Base-by-base conservation (phyloP, 2,113 vertebrate species). In the Xiphorhynchus elegans region DNA sequence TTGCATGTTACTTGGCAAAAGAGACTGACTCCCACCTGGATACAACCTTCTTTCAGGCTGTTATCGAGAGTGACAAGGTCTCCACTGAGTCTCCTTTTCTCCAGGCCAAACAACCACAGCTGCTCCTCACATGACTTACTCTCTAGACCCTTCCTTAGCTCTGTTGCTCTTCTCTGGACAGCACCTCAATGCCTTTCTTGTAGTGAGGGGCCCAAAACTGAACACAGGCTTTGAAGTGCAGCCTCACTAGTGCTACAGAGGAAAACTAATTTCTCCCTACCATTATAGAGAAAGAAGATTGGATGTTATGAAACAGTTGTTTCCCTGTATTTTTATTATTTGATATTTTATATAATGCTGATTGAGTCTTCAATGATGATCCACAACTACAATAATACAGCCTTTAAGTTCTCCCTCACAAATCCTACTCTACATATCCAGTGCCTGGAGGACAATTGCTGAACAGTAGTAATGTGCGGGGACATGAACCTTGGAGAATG, bases 21-120 rank as follows among this genome's bases (percentile, higher is more conserved):
- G 13, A 56, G 16, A 11, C 20, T 1, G 3, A 29, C 6, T 17
- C n/a, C 31, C 15, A 40, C 7, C 2, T 3, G 24, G 18, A 18
- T 40, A n/a, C 28, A 79, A 1, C 2, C 13, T 40, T 16, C 13
- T n/a, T 72, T 79, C 40, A 63, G n/a, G 66, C 2, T 8, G n/a
- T 13, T 63, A 7, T 20, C 35, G 29, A 62, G 28, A 20, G 49
- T n/a, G 24, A 17, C 28, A 29, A 70, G 12, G 16, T 64, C 8
- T 31, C 19, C 16, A 25, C 7, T 17, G 35, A 63, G 35, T 10
- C 24, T 63, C 19, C 29, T 47, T 49, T 72, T 25, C 19, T 56
- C 40, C 66, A 49, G 29, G 12, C 12, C 46, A 13, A 72, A 63
- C 10, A 55, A 1, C 2, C 5, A 6, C 39, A 69, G 9, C 40